These are phyloP conservation scores for Suncus etruscus DNA, from an alignment of 2,113 vertebrate genomes.

Conservation along the genomic window DNA sequence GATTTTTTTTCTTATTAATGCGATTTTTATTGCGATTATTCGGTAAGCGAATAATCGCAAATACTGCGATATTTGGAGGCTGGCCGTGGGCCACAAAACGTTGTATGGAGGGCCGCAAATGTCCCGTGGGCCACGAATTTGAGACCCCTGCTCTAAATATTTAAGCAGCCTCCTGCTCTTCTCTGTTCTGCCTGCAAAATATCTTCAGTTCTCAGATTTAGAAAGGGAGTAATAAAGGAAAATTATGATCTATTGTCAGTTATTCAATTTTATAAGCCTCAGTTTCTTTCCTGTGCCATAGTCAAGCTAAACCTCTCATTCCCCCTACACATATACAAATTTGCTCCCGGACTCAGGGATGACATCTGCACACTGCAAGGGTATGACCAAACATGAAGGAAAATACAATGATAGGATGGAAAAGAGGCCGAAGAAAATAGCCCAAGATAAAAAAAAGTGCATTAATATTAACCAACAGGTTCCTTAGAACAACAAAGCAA, in stretches of 20 bases:
- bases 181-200: not conserved
- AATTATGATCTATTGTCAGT: not conserved
- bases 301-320: no score
- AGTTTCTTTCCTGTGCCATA: slow-evolving; percentile 38
- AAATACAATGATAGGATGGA: slow-evolving; percentile 17
- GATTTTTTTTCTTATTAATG: no score
- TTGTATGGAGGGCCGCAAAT: no score
- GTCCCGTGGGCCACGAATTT: no score
- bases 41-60: no score
- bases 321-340: not conserved
- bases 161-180: not conserved
- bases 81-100: no score
- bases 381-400: slow-evolving; percentile 15
- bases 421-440: slow-evolving; percentile 32
- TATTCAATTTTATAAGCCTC: slow-evolving; percentile 31
- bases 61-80: no score
- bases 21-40: no score
- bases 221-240: not conserved
- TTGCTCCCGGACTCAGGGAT: not conserved
- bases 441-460: slow-evolving; percentile 71
- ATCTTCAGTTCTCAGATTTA: not conserved
- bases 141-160: not conserved
- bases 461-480: slow-evolving; percentile 79
- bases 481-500: slow-evolving; percentile 70
- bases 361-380: not conserved